Conservation (phyloP, 2,113 vertebrate species). For the Lates calcarifer region DNA sequence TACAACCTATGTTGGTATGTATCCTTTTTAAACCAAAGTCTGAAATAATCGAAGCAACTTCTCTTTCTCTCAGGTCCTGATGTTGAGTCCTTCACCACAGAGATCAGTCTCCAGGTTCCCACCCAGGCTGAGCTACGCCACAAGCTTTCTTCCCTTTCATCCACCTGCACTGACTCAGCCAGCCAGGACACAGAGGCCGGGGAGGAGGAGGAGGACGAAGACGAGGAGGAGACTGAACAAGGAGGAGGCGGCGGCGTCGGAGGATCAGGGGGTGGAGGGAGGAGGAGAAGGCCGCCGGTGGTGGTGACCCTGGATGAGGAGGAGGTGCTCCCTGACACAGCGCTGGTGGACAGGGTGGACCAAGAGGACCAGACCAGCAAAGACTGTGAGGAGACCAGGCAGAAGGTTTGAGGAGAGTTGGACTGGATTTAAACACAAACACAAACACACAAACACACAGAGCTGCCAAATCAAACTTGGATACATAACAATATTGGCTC, state of each 20-base stretch:
- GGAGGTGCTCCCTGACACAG: constrained; percentile 89
- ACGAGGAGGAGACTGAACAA: constrained; percentile 74
- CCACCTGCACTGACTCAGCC: constrained; percentile 85
- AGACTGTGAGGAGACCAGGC: constrained; percentile 65
- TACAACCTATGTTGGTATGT: not conserved
- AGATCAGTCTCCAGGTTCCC: constrained; percentile 91
- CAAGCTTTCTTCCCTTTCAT: constrained; percentile 87
- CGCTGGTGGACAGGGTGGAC: constrained; percentile 74
- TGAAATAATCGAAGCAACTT: not conserved
- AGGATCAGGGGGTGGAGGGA: constrained; percentile 62
- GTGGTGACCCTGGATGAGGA: constrained; percentile 89
- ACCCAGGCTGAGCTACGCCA: constrained; percentile 84
- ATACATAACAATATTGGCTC: constrained; percentile 41
- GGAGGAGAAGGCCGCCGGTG: constrained; percentile 76
- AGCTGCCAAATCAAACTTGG: constrained; percentile 44
- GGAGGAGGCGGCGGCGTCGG: constrained; percentile 49
- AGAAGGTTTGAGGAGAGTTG: constrained; percentile 63
- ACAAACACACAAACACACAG: constrained; percentile 24
- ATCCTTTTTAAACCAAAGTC: not conserved
- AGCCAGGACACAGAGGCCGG: constrained; percentile 86
- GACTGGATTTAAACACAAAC: constrained; percentile 43
- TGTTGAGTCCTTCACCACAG: constrained; percentile 79
- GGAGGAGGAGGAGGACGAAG: constrained; percentile 82
- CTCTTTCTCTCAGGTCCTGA: constrained; percentile 84
- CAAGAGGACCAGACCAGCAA: constrained; percentile 51